Base-by-base conservation (phyloP, 1,140 invertebrate genomes). In the Lucilia sericata region DNA sequence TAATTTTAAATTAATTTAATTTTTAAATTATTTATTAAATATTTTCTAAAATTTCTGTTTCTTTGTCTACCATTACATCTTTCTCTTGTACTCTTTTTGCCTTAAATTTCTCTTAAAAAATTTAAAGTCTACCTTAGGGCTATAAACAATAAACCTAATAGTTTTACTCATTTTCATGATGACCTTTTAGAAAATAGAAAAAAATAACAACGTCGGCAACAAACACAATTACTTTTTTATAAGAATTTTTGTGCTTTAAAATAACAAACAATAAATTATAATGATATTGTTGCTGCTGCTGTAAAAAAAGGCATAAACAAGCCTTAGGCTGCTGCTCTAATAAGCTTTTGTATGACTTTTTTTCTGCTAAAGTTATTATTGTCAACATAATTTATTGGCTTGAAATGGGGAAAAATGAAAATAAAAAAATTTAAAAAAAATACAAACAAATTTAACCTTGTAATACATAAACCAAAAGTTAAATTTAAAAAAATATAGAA, bases 271-370 rank as follows among this genome's bases (percentile, higher is more conserved):
- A 42, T 42, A 42, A 42, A 42, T 42, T 42, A 42, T 42, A 42
- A 42, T 42, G 10, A 42, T 42, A 42, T 42, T 42, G 7, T 60
- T 60, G 13, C 13, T 60, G n/a, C 25, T 30, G 25, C 25, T 60
- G 55, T 60, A n/a, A n/a, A 60, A 60, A 60, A 60, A n/a, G 14
- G 14, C 55, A 60, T 60, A 60, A 60, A 60, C 55, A 60, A 60
- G 55, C 55, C 55, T 60, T 2, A n/a, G 55, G 55, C 55, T 60
- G 14, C 12, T 60, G 14, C 14, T 60, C n/a, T 60, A 60, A 60
- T 60, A 60, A 60, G 55, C 55, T 60, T 17, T 60, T 17, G 13
- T 60, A n/a, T 14, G 5, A 60, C 2, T 60, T n/a, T 60, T 60
- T 30, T 30, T 60, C n/a, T n/a, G 55, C 13, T 60, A n/a, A n/a